These are phyloP conservation scores for Leucophora obtusa DNA, from an alignment of 2,888 invertebrate species.

Conservation along the genomic window DNA sequence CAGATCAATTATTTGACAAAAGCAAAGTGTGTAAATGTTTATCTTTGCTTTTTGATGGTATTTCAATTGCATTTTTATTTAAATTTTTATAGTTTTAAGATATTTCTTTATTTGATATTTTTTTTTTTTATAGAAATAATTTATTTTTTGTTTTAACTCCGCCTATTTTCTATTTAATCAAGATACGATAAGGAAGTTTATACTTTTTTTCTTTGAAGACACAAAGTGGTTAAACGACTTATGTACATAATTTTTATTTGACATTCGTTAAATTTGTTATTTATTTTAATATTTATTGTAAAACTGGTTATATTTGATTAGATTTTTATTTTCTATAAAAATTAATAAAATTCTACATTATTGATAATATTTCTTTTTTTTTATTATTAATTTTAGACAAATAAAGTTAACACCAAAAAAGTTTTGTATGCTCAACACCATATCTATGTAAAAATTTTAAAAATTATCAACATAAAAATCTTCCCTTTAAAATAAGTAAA, in stretches of 20 bases:
- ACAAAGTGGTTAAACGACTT: constrained; percentile 23
- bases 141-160: constrained; percentile 6
- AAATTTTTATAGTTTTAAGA: constrained; percentile 37
- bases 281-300: background rate
- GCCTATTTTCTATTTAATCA: constrained; percentile 24
- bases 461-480: no score
- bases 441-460: no score
- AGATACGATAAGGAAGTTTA: constrained; percentile 40
- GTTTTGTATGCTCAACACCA: no score
- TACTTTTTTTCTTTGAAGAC: background rate
- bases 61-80: constrained; percentile 54
- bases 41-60: constrained; percentile 31
- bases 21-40: constrained; percentile 51
- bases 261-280: constrained; percentile 34
- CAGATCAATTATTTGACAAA: constrained; percentile 55
- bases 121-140: constrained; percentile 1
- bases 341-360: no score
- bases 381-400: constrained; percentile 18
- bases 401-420: constrained; percentile 21
- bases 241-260: constrained; percentile 10
- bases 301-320: no score
- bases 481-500: no score
- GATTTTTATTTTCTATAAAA: no score
- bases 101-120: constrained; percentile 24
- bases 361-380: no score